These are phyloP conservation scores for Sylvicola cinctus DNA, from an alignment of 2,888 invertebrate genomes.

Conservation along the genomic window DNA sequence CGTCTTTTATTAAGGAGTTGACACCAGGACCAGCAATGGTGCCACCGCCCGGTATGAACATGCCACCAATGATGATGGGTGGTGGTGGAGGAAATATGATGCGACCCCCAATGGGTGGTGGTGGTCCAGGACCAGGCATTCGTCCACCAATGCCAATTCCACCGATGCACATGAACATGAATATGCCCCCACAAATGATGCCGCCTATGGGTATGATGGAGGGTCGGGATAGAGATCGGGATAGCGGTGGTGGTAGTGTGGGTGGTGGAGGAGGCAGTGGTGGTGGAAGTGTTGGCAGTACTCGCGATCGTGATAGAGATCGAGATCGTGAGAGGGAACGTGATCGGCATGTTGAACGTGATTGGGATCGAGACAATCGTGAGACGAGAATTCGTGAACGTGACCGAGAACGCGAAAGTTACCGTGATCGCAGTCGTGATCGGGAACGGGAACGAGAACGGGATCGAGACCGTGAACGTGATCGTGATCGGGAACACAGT, in stretches of 20 bases:
- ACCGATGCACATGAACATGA: slow-evolving; percentile 8
- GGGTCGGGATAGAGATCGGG: slow-evolving; percentile 19
- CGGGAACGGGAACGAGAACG: slow-evolving; percentile 21
- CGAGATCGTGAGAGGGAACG: slow-evolving; percentile 17
- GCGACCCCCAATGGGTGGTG: slow-evolving; percentile 9
- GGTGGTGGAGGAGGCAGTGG: slow-evolving; percentile 9
- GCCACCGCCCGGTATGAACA: slow-evolving; percentile 11
- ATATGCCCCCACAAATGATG: slow-evolving; percentile 14
- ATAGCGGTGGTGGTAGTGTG: slow-evolving; percentile 14
- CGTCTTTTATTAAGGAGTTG: slow-evolving; percentile 42
- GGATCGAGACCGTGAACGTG: slow-evolving; percentile 21
- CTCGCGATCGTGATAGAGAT: slow-evolving; percentile 14
- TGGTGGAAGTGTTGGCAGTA: slow-evolving; percentile 25
- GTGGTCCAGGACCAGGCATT: slow-evolving; percentile 17
- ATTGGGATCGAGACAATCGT: slow-evolving; percentile 20
- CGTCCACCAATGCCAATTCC: slow-evolving; percentile 2
- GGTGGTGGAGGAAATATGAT: slow-evolving; percentile 8
- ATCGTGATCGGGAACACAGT: slow-evolving; percentile 17
- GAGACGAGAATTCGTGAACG: slow-evolving; percentile 23
- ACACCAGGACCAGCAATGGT: slow-evolving; percentile 32
- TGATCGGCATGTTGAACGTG: slow-evolving; percentile 18
- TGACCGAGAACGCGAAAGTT: slow-evolving; percentile 21
- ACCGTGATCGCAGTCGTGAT: slow-evolving; percentile 24
- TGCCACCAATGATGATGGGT: slow-evolving; percentile 12
- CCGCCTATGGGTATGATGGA: slow-evolving; percentile 8